A percentile compares a stretch with the other conserved stretches of the same genome.
These are phyloP conservation scores for Tachuris rubrigastra DNA, from an alignment of 2,113 vertebrate genomes.

Conservation along the genomic window DNA sequence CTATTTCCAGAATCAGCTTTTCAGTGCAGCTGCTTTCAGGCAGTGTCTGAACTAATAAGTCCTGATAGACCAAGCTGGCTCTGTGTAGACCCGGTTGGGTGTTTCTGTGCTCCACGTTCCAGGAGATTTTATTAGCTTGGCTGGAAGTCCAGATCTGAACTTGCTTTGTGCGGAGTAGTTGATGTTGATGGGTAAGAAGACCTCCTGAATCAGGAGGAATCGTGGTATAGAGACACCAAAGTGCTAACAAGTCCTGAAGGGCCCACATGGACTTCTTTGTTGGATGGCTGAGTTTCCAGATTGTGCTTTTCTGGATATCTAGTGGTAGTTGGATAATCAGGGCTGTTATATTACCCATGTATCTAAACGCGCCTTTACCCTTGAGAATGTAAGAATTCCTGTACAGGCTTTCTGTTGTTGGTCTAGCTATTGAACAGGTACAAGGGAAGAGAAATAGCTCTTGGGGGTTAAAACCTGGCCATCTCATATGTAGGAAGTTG, in stretches of 20 bases:
- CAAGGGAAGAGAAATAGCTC: neutral
- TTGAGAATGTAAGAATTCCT: neutral
- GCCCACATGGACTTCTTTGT: neutral
- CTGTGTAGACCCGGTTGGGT: neutral
- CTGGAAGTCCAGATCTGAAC: neutral
- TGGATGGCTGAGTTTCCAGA: neutral
- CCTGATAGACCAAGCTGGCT: slow-evolving; percentile 49
- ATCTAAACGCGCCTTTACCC: neutral
- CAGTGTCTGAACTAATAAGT: slow-evolving; percentile 41
- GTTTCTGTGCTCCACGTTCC: slow-evolving; percentile 32
- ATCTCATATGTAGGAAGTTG: neutral
- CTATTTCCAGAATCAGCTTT: slow-evolving; percentile 48
- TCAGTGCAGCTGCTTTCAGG: slow-evolving; percentile 49
- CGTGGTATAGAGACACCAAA: neutral
- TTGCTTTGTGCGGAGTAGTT: neutral
- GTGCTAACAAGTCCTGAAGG: neutral
- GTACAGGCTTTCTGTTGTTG: neutral
- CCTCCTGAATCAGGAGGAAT: neutral
- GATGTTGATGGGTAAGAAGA: neutral
- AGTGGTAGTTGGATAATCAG: neutral
- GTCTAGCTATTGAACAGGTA: neutral
- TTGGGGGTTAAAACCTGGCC: neutral
- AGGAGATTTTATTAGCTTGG: slow-evolving; percentile 54
- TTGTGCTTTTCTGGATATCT: neutral
- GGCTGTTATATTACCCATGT: neutral